A percentile compares a stretch with the other conserved stretches of the same genome.
Conservation (phyloP, 2,797 vertebrate species). For the Diplodus puntazzo region DNA sequence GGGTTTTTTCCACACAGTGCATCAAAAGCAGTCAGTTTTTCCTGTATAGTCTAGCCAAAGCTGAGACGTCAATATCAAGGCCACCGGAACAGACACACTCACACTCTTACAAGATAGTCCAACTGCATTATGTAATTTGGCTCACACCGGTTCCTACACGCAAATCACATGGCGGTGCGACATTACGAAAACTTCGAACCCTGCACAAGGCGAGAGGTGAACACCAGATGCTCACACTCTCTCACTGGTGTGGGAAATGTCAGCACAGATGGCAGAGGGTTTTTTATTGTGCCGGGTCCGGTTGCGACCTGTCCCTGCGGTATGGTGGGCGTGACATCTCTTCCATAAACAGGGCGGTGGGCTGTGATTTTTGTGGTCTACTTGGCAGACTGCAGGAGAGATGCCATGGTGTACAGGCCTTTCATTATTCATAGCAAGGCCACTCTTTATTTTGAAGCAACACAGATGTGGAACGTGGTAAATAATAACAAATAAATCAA, state of each 20-base stretch:
- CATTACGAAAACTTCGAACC: constrained; percentile 67
- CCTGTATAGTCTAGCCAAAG: not conserved
- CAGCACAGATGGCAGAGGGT: constrained; percentile 75
- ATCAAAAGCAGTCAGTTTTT: constrained; percentile 4
- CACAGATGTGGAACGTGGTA: constrained; percentile 38
- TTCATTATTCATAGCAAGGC: constrained; percentile 69
- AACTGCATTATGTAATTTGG: constrained; percentile 56
- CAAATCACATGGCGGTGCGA: constrained; percentile 72
- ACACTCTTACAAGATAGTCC: constrained; percentile 43
- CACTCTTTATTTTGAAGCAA: constrained; percentile 55
- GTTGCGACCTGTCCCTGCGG: constrained; percentile 68
- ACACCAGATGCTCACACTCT: constrained; percentile 71
- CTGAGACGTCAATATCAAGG: constrained; percentile 14
- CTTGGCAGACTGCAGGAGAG: constrained; percentile 57
- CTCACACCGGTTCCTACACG: constrained; percentile 54
- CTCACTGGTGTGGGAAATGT: constrained; percentile 73
- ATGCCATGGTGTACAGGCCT: constrained; percentile 59
- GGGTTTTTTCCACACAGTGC: constrained; percentile 4
- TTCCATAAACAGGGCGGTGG: constrained; percentile 80
- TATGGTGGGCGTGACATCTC: constrained; percentile 62
- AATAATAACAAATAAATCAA: constrained; percentile 42
- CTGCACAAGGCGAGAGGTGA: constrained; percentile 64
- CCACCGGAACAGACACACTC: constrained; percentile 6
- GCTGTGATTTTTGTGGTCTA: constrained; percentile 43
- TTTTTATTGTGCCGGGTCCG: constrained; percentile 56